These are phyloP conservation scores for Onthophagus sagittarius DNA, from an alignment of 2,888 invertebrate genomes.

Conservation along the genomic window DNA sequence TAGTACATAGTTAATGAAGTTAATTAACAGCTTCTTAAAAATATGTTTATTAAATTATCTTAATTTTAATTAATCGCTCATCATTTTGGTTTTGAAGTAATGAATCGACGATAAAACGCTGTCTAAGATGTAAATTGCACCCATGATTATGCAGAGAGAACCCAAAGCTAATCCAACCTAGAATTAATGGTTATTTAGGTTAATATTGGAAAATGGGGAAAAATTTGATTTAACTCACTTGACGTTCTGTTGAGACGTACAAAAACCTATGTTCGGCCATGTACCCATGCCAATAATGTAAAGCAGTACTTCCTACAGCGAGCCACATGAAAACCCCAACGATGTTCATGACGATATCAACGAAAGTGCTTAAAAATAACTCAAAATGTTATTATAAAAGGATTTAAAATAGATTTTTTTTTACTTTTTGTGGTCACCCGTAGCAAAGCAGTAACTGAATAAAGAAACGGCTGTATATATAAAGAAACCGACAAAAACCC, in stretches of 20 bases:
- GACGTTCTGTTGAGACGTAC: conserved; percentile 70
- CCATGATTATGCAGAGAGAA: conserved; percentile 73
- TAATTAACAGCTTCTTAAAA: no score
- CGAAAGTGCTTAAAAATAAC: conserved; percentile 59
- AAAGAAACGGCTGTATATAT: conserved; percentile 77
- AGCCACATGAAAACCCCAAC: conserved; percentile 81
- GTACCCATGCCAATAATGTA: conserved; percentile 88
- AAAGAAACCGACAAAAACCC: conserved; percentile 81
- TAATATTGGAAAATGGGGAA: no score
- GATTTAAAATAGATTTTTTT: not conserved
- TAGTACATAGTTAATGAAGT: no score
- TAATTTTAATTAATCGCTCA: conserved; percentile 16
- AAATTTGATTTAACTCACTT: conserved; percentile 43
- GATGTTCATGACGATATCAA: conserved; percentile 84
- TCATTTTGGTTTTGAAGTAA: conserved; percentile 28
- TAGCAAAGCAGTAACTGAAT: conserved; percentile 64
- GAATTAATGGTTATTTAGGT: no score
- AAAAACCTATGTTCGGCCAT: conserved; percentile 74
- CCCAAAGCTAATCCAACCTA: conserved; percentile 78
- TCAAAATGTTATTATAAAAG: not conserved
- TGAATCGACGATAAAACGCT: conserved; percentile 68
- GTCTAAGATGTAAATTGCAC: conserved; percentile 76
- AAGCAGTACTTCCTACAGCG: conserved; percentile 78
- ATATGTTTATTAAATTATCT: not conserved
- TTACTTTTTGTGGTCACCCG: conserved; percentile 20